Base-by-base conservation (phyloP, 2,113 vertebrate genomes). In the Myodes glareolus region DNA sequence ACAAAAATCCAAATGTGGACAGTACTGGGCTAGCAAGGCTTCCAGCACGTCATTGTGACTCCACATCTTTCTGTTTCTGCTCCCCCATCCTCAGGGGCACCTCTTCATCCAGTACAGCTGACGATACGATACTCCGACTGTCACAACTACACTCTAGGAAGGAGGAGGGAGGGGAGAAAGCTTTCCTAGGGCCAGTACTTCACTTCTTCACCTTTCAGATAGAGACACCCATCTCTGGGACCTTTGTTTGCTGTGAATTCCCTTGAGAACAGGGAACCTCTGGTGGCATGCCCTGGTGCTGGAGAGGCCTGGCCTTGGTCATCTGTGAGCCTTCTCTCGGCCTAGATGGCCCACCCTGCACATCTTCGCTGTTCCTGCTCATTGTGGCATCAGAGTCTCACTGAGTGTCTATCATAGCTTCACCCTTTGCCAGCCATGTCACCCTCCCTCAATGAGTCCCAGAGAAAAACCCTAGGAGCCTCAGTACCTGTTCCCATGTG, bases 91-190 rank as follows among this genome's bases (percentile, higher is more conserved):
- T 92, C 61, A 47, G 87, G 63, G 13, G 63, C 86, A 61, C 80
- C 52, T 87, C 92, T 90, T n/a, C 63, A 65, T 55, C 52, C 80
- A 61, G 21, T 9, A 36, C 12, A 31, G 95, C 68, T 96, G 45
- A 80, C 50, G 39, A 13, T 21, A 80, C 50, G 39, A 13, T 21
- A 31, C 65, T 73, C 77, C 36, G 8, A 5, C 91, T 36, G 55
- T 88, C 70, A 42, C 80, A 92, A 39, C 70, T n/a, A 31, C 6
- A 65, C 65, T 91, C 67, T 36, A 72, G 88, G 47, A 93, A 93
- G 39, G 7, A 80, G 36, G 50, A 58, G 55, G 55, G 55, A 36
- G 89, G 36, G 17, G 13, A 77, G 50, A 91, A 9, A 63, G 39
- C 42, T 39, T 63, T 50, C 47, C 70, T 78, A 4, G 21, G 21